Conservation (phyloP, 2,113 vertebrate species). For the Bucco capensis region DNA sequence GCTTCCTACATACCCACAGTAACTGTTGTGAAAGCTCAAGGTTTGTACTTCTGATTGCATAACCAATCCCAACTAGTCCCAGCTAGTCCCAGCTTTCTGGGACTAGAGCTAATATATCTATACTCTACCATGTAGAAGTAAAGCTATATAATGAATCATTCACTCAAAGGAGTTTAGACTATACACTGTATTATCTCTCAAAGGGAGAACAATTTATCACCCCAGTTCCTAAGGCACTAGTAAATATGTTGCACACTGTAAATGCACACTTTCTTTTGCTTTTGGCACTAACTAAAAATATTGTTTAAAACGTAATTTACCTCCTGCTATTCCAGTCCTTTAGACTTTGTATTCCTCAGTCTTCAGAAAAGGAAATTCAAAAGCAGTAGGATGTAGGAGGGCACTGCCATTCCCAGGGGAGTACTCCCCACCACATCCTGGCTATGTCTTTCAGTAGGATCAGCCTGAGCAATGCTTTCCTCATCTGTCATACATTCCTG, state of each 20-base stretch:
- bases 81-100: no score
- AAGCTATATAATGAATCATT: neutral
- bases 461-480: neutral
- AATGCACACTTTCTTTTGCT: neutral
- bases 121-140: neutral
- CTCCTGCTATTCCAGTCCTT: neutral
- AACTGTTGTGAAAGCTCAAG: neutral
- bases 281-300: neutral
- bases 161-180: neutral
- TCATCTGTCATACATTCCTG: accelerated
- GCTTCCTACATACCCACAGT: neutral
- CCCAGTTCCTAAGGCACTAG: neutral
- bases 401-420: accelerated
- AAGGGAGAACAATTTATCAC: neutral
- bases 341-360: neutral
- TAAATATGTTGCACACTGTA: neutral
- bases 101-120: neutral
- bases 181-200: neutral
- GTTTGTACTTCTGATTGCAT: neutral
- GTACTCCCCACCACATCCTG: neutral
- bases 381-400: neutral
- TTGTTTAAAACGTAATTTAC: neutral
- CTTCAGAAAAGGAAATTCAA: neutral
- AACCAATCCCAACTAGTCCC: no score
- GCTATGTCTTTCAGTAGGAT: accelerated